Percentiles rank a stretch among this genome's conserved stretches.
Conservation (phyloP, 2,113 vertebrate genomes). For the Thymallus thymallus region DNA sequence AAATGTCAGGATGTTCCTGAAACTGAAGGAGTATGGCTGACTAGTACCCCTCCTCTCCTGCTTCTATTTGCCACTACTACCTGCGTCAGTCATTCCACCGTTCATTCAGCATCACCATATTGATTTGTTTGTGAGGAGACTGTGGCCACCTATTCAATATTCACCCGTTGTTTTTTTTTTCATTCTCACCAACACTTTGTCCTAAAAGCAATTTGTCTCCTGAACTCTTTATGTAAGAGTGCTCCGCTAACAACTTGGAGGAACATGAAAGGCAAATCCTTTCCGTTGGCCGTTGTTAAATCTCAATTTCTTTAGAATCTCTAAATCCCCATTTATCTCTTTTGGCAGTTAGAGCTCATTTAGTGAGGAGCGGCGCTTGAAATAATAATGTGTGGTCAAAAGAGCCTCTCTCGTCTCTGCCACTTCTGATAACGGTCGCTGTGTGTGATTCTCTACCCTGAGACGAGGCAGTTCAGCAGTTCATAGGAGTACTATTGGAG, state of each 20-base stretch:
- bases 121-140: conserved; percentile 74
- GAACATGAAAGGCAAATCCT: conserved; percentile 66
- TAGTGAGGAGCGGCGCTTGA: conserved; percentile 58
- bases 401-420: conserved; percentile 44
- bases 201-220: conserved; percentile 65
- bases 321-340: conserved; percentile 63
- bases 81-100: conserved; percentile 31
- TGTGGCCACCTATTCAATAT: conserved; percentile 70
- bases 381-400: conserved; percentile 52
- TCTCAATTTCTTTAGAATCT: conserved; percentile 66
- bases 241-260: conserved; percentile 58
- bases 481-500: conserved; percentile 47
- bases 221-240: conserved; percentile 52
- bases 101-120: conserved; percentile 67
- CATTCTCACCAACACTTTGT: conserved; percentile 67
- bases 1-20: conserved; percentile 74
- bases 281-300: conserved; percentile 70
- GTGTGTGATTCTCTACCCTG: conserved; percentile 16
- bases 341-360: conserved; percentile 62
- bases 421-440: conserved; percentile 47
- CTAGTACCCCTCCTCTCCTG: not conserved
- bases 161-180: conserved; percentile 69
- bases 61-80: conserved; percentile 44
- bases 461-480: conserved; percentile 34
- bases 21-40: conserved; percentile 43